Conservation (phyloP, 2,113 vertebrate species). For the Brachyhypopomus gauderio region DNA sequence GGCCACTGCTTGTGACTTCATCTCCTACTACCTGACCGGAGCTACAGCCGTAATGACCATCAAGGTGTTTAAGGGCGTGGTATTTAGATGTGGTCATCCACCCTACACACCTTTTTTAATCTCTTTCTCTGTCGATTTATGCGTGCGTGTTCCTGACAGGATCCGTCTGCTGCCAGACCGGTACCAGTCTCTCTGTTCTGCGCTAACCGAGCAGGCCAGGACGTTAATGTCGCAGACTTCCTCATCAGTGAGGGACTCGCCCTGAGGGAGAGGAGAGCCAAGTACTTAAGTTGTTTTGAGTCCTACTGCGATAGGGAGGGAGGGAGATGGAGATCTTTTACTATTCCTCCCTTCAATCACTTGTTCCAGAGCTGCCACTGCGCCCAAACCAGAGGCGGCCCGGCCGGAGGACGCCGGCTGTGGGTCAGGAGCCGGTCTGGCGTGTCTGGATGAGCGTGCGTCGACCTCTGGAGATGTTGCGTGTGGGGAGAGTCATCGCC, state of each 20-base stretch:
- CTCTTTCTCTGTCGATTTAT: not conserved
- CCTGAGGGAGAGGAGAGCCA: constrained; percentile 78
- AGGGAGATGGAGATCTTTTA: no score
- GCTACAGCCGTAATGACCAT: constrained; percentile 76
- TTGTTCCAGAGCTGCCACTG: constrained; percentile 9
- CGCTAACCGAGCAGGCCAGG: constrained; percentile 73
- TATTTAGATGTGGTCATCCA: not conserved
- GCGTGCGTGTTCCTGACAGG: constrained; percentile 23
- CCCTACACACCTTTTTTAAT: not conserved
- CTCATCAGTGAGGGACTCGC: constrained; percentile 87
- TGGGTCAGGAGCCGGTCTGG: not conserved
- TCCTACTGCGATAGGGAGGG: not conserved
- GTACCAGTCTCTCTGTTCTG: constrained; percentile 80
- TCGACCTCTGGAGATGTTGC: not conserved
- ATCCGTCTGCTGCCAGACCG: constrained; percentile 55
- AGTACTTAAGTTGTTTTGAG: constrained; percentile 46
- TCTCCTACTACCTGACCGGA: constrained; percentile 79
- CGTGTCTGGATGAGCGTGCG: constrained; percentile 1
- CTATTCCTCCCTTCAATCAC: not conserved
- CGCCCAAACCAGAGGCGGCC: not conserved
- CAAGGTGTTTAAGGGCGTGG: constrained; percentile 75
- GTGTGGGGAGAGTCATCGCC: constrained; percentile 33
- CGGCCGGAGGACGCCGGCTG: not conserved
- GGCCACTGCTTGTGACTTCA: constrained; percentile 85
- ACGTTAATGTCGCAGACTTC: constrained; percentile 81